Percentiles rank a stretch among this genome's conserved stretches.
Evolutionary conservation across 2,888 invertebrate species (phyloP).

Genomic region (Neelides folsomi): DNA sequence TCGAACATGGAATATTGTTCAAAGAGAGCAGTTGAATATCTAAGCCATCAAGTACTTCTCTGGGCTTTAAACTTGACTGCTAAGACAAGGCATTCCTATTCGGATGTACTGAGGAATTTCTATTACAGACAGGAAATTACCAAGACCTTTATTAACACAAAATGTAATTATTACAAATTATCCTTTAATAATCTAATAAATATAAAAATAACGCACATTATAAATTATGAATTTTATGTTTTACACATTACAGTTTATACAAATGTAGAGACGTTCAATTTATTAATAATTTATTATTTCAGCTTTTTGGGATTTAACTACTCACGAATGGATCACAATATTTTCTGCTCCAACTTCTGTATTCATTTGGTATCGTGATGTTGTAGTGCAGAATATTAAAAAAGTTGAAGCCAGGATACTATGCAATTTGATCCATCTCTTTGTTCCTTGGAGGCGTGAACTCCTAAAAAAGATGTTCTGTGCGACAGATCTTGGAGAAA

Average conservation of each 20-base stretch:
- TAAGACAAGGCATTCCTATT: slow-evolving; percentile 18
- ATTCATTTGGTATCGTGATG: slow-evolving; percentile 25
- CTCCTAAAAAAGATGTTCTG: slow-evolving; percentile 25
- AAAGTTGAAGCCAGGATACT: slow-evolving; percentile 13
- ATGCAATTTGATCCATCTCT: slow-evolving; percentile 8
- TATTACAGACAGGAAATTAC: slow-evolving; percentile 4
- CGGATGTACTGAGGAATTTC: slow-evolving; percentile 22
- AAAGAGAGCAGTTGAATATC: slow-evolving; percentile 15
- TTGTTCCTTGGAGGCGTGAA: slow-evolving; percentile 31
- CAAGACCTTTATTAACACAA: slow-evolving; percentile 7
- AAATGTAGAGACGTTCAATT: not conserved
- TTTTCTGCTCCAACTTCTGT: slow-evolving; percentile 19
- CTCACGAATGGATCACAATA: slow-evolving; percentile 27
- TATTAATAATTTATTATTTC: not conserved
- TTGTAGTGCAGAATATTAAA: slow-evolving; percentile 13
- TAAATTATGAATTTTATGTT: not conserved
- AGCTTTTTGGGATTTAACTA: slow-evolving; percentile 27
- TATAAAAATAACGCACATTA: too few species aligned
- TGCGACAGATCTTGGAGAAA: slow-evolving; percentile 19
- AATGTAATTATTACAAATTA: slow-evolving; percentile 6
- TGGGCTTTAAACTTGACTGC: slow-evolving; percentile 25
- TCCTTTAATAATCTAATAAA: not conserved
- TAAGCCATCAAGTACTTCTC: slow-evolving; percentile 23
- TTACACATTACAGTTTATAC: slow-evolving; percentile 4
- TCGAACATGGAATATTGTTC: slow-evolving; percentile 25